A percentile compares a stretch with the other conserved stretches of the same genome.
Evolutionary conservation across 2,113 vertebrate genomes (phyloP).

Genomic region (Protobothrops flavoviridis): DNA sequence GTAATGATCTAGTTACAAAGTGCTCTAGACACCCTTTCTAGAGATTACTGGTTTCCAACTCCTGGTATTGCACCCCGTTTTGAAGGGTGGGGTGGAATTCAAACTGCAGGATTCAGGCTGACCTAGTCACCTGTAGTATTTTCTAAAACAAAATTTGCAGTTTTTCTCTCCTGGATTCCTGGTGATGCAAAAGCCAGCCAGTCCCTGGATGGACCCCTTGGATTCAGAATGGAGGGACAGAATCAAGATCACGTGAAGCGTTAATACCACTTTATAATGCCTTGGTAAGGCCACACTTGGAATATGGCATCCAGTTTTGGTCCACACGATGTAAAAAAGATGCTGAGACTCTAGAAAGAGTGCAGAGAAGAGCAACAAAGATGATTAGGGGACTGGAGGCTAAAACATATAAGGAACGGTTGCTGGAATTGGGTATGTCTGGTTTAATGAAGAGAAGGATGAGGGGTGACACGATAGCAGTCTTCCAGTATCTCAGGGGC

Average conservation of each 20-base stretch:
- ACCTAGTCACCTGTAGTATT: neutral
- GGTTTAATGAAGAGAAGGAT: neutral
- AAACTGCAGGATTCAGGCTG: neutral
- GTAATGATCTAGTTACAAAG: too few species aligned
- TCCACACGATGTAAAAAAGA: too few species aligned
- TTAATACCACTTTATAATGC: too few species aligned
- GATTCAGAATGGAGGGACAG: neutral
- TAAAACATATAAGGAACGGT: too few species aligned
- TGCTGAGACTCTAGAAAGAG: too few species aligned
- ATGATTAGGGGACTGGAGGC: too few species aligned
- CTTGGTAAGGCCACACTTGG: too few species aligned
- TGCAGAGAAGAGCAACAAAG: too few species aligned
- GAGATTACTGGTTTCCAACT: neutral
- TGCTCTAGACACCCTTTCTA: too few species aligned
- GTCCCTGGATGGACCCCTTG: slow-evolving; percentile 60
- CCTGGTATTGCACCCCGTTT: neutral
- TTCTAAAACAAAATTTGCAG: neutral
- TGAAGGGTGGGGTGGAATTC: too few species aligned
- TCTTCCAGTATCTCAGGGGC: neutral
- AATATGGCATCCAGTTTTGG: too few species aligned
- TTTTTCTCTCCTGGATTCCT: neutral
- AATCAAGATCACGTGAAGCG: too few species aligned
- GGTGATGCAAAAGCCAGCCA: slow-evolving; percentile 54
- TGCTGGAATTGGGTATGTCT: neutral
- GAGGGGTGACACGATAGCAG: rapidly evolving